Evolutionary conservation across 2,797 vertebrate species (phyloP).

Genomic region (Enteromius fasciolatus): DNA sequence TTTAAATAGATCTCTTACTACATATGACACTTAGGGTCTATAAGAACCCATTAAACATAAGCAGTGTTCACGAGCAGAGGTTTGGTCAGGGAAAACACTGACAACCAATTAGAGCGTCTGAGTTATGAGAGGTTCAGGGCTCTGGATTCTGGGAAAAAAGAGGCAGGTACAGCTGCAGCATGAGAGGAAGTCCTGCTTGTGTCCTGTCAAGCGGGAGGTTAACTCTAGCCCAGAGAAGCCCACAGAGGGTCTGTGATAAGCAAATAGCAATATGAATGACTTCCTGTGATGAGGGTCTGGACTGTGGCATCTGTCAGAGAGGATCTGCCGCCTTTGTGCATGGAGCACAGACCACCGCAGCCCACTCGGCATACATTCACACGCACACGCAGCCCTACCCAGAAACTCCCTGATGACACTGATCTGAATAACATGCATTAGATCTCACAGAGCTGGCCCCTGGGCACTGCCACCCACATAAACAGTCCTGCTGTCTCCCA

Average conservation of each 20-base stretch:
- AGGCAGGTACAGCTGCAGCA: conserved; percentile 60
- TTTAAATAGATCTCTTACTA: conserved; percentile 36
- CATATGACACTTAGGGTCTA: neutral
- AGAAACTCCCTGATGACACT: conserved; percentile 66
- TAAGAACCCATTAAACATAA: conserved; percentile 10
- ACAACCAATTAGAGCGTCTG: conserved; percentile 46
- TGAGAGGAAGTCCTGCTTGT: conserved; percentile 54
- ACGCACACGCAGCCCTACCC: conserved; percentile 61
- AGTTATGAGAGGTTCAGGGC: conserved; percentile 34
- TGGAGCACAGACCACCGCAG: conserved; percentile 47
- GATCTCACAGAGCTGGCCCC: conserved; percentile 71
- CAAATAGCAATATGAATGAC: conserved; percentile 76
- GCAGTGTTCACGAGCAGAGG: neutral
- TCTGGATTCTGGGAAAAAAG: conserved; percentile 51
- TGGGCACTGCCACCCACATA: conserved; percentile 81
- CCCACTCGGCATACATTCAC: conserved; percentile 46
- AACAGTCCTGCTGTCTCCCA: conserved; percentile 68
- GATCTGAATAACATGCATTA: conserved; percentile 74
- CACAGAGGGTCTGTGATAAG: conserved; percentile 66
- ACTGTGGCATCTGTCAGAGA: conserved; percentile 78
- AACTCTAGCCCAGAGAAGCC: conserved; percentile 61
- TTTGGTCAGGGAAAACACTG: conserved; percentile 21
- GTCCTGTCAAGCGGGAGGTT: conserved; percentile 52
- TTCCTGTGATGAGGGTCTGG: conserved; percentile 78
- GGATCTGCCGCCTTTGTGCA: conserved; percentile 53